Evolutionary conservation across 2,797 vertebrate species (phyloP), one percentile per base, ranked within the genome.

Genomic region (Telmatherina bonti): DNA sequence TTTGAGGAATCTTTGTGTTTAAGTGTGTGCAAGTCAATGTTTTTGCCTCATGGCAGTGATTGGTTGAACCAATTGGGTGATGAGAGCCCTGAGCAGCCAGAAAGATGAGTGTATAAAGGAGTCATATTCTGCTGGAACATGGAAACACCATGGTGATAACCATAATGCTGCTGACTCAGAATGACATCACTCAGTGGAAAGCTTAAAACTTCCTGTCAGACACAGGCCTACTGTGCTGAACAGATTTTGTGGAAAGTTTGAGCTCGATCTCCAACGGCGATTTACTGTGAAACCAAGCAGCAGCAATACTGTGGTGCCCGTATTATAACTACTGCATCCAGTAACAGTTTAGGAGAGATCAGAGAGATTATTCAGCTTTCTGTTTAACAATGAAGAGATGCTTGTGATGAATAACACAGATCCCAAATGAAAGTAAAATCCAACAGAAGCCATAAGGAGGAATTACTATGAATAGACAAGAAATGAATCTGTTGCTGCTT

Each of bases 111-210:
- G 79, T 18, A 27, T 47, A 33, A 15, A 62, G 31, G 68, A 79
- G 59, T 85, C 74, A 53, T 70, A 67, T 58, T 73, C 52, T 27
- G 33, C 61, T 47, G 56, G 53, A 56, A 71, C 63, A 76, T 67
- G 68, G 80, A 86, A 89, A 87, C 53, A 11, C 56, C 75, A 68
- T 81, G 20, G 43, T n/a, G 79, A 81, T 72, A 72, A 82, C 79
- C 80, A 79, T 72, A 70, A 76, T 72, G 81, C 71, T 83, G 76
- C 83, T 91, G 93, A 94, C 71, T 93, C 89, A 91, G 72, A 61
- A 75, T 82, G 83, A 87, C 82, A 63, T 92, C 90, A 91, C 49
- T 62, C 54, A 74, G 81, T 85, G 90, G 89, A 91, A 92, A 90
- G 61, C 74, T 82, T 64, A 11, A 69, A 62, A 74, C 76, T 67